A percentile compares a stretch with the other conserved stretches of the same genome.
These are phyloP conservation scores for Chrysopilus asiliformis DNA, from an alignment of 2,888 invertebrate genomes.

Conservation along the genomic window DNA sequence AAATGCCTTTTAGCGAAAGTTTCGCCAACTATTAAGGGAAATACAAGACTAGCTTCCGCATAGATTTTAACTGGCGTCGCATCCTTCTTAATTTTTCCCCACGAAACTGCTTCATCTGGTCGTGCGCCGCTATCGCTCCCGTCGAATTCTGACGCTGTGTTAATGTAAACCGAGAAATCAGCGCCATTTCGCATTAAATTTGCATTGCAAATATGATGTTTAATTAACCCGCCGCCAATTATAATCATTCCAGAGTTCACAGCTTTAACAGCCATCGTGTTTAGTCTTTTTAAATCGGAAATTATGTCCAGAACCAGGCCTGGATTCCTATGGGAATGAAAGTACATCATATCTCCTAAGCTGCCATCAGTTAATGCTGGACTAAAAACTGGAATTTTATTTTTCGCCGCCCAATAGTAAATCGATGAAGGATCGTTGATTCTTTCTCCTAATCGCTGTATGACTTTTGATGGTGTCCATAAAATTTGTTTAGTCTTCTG, in stretches of 20 bases:
- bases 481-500: constrained; percentile 57
- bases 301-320: constrained; percentile 89
- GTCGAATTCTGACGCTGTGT: constrained; percentile 92
- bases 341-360: constrained; percentile 97
- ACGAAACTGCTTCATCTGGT: constrained; percentile 97
- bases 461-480: constrained; percentile 90
- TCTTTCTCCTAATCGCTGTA: constrained; percentile 67
- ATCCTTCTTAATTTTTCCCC: constrained; percentile 91
- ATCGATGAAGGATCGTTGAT: constrained; percentile 86
- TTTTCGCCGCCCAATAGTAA: constrained; percentile 93
- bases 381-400: constrained; percentile 94
- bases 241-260: constrained; percentile 92
- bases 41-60: constrained; percentile 86
- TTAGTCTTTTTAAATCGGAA: constrained; percentile 77
- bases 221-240: constrained; percentile 90
- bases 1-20: constrained; percentile 74
- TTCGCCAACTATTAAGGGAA: constrained; percentile 89
- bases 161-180: constrained; percentile 87
- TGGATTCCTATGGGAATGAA: constrained; percentile 87
- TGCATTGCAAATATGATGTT: constrained; percentile 99
- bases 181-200: constrained; percentile 99
- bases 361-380: constrained; percentile 98
- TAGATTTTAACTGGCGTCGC: constrained; percentile 85
- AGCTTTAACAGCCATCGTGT: constrained; percentile 89
- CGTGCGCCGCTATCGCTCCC: constrained; percentile 95